Conservation (phyloP, 2,113 vertebrate genomes). For the Sylvicapra grimmia region DNA sequence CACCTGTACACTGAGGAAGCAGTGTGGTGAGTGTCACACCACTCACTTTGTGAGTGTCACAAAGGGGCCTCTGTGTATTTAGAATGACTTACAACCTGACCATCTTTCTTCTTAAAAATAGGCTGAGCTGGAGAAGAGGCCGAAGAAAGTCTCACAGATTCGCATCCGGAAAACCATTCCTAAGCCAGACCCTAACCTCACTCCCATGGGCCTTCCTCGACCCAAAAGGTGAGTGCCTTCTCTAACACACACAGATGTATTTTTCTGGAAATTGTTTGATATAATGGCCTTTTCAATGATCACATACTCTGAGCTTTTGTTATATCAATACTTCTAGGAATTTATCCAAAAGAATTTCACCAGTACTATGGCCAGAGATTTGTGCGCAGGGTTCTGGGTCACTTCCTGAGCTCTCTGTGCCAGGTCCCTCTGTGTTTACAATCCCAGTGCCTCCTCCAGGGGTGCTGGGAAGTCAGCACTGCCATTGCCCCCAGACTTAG, state of each 20-base stretch:
- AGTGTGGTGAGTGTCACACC: neutral
- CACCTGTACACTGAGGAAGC: neutral
- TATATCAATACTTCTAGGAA: neutral
- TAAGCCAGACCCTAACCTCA: constrained; percentile 89
- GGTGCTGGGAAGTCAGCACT: neutral
- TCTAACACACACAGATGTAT: neutral
- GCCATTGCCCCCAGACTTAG: neutral
- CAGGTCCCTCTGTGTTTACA: neutral
- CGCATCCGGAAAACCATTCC: constrained; percentile 92
- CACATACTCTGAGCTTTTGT: neutral
- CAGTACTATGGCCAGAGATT: neutral
- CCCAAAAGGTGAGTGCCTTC: constrained; percentile 88
- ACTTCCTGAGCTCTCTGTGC: neutral
- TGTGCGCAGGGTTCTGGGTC: neutral
- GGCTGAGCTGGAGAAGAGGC: constrained; percentile 77
- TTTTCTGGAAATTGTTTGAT: neutral
- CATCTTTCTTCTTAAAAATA: constrained; percentile 54
- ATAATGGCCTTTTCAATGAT: neutral
- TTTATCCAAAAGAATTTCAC: neutral
- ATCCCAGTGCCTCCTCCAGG: neutral
- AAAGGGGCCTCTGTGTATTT: neutral
- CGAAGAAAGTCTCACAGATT: constrained; percentile 93
- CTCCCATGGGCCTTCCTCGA: constrained; percentile 96
- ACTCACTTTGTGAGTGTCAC: too few species aligned
- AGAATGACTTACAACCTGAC: constrained; percentile 14